phyloP scores from a whole-genome alignment of 1,140 invertebrate genomes.

The Megalopta genalis region DNA sequence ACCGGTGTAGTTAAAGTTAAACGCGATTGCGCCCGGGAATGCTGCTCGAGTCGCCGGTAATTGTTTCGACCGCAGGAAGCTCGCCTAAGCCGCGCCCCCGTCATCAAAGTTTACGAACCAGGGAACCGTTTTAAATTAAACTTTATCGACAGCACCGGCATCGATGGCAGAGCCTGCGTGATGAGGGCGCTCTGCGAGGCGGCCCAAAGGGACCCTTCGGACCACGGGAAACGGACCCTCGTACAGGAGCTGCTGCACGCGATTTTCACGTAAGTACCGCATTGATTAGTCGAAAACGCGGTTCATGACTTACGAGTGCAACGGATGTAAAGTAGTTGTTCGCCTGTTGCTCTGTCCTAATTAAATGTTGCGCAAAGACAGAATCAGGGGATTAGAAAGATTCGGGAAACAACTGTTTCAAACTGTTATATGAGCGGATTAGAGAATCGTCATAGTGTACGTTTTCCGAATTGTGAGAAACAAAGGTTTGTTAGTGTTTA shows the following conservation, averaged over 20 bases:
- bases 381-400: no score
- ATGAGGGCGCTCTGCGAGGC: slow-evolving; percentile 86
- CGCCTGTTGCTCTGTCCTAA: no score
- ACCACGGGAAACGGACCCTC: slow-evolving; percentile 81
- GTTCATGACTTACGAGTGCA: no score
- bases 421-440: no score
- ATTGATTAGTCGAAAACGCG: no score
- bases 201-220: slow-evolving; percentile 81
- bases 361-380: no score
- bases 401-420: no score
- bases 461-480: no score
- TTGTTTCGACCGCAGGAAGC: slow-evolving; percentile 29
- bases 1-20: slow-evolving; percentile 34
- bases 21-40: slow-evolving; percentile 19
- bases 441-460: no score
- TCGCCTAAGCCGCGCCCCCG: neutral
- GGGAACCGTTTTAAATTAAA: slow-evolving; percentile 66
- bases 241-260: slow-evolving; percentile 85
- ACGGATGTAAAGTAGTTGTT: no score
- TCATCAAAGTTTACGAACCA: slow-evolving; percentile 24
- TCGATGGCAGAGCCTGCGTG: slow-evolving; percentile 85
- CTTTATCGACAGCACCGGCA: slow-evolving; percentile 82
- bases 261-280: slow-evolving; percentile 83
- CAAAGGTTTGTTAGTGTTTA: no score
- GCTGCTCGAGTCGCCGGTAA: slow-evolving; percentile 24